Conservation (phyloP, 2,888 invertebrate genomes). For the Drosophila helvetica region DNA sequence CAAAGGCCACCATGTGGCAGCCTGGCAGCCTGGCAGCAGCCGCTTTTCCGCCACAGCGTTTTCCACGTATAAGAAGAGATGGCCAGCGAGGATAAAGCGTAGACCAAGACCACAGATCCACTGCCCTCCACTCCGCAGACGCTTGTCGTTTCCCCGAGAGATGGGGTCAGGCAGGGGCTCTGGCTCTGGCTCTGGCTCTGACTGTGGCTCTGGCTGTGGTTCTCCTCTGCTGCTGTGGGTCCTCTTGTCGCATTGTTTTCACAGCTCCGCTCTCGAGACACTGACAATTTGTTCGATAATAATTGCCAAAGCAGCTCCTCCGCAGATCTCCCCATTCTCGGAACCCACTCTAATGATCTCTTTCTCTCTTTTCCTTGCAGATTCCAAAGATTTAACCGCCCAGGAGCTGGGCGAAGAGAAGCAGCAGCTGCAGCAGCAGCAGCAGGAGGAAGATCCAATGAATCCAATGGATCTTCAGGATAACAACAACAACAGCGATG, state of each 20-base stretch:
- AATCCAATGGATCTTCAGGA: constrained; percentile 51
- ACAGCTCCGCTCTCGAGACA: constrained; percentile 56
- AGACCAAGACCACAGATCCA: not conserved
- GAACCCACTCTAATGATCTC: constrained; percentile 28
- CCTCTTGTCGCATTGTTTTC: constrained; percentile 73
- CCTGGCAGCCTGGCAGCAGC: not conserved
- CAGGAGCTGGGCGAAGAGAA: constrained; percentile 78
- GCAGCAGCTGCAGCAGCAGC: constrained; percentile 53
- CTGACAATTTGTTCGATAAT: constrained; percentile 84
- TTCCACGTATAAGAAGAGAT: constrained; percentile 41
- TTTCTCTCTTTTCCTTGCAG: constrained; percentile 57
- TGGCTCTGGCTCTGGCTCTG: too few species aligned
- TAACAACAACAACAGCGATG: constrained; percentile 44
- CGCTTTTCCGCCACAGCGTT: constrained; percentile 35
- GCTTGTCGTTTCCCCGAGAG: not conserved
- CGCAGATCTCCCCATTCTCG: constrained; percentile 33
- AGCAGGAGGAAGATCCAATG: too few species aligned
- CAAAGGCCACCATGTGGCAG: constrained; percentile 24
- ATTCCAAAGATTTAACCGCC: constrained; percentile 83
- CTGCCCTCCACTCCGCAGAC: not conserved
- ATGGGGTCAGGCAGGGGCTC: too few species aligned
- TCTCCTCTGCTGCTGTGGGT: not conserved
- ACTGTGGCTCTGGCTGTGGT: too few species aligned
- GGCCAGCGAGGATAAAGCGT: constrained; percentile 31
- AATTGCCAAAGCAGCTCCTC: constrained; percentile 83